phyloP scores from a whole-genome alignment of 1,140 invertebrate species.

The Amphibalanus amphitrite region DNA sequence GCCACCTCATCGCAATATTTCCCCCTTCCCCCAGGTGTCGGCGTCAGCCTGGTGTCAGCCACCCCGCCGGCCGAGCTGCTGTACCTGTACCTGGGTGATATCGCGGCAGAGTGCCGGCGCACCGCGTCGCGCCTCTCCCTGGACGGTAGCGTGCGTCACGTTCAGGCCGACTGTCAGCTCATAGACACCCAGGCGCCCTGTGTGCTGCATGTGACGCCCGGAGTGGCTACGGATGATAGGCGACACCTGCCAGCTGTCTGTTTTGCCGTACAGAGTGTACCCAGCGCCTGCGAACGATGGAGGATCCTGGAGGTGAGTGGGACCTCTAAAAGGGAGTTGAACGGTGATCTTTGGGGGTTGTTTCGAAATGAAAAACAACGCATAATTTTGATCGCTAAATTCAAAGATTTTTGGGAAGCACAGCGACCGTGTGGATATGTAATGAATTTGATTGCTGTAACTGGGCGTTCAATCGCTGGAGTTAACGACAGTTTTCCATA shows the following conservation, averaged over 20 bases:
- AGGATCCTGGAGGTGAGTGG: conserved; percentile 41
- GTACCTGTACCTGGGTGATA: conserved; percentile 49
- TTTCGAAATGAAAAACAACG: too few relatives aligned
- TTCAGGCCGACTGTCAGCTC: conserved; percentile 80
- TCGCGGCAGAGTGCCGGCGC: conserved; percentile 44
- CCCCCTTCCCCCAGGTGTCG: conserved; percentile 10
- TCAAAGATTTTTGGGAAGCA: too few relatives aligned
- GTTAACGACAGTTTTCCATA: too few relatives aligned
- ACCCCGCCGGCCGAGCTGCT: conserved; percentile 67
- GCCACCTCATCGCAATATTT: too few relatives aligned
- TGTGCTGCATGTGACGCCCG: conserved; percentile 49
- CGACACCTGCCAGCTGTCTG: conserved; percentile 28
- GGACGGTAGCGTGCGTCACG: conserved; percentile 51
- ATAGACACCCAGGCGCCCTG: conserved; percentile 66
- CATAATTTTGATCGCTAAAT: too few relatives aligned
- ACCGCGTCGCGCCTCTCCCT: conserved; percentile 38
- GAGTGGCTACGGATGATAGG: conserved; percentile 25
- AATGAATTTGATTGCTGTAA: too few relatives aligned
- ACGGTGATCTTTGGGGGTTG: too few relatives aligned
- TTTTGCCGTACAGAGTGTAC: conserved; percentile 22
- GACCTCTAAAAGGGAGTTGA: too few relatives aligned
- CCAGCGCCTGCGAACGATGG: conserved; percentile 40
- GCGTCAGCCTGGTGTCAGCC: conserved; percentile 34
- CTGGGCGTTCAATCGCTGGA: too few relatives aligned
- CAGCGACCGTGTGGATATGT: too few relatives aligned